Percentiles rank a stretch among this genome's conserved stretches.
These are phyloP conservation scores for Archaeoteleia sp. DNA, from an alignment of 2,888 invertebrate genomes.

Conservation along the genomic window DNA sequence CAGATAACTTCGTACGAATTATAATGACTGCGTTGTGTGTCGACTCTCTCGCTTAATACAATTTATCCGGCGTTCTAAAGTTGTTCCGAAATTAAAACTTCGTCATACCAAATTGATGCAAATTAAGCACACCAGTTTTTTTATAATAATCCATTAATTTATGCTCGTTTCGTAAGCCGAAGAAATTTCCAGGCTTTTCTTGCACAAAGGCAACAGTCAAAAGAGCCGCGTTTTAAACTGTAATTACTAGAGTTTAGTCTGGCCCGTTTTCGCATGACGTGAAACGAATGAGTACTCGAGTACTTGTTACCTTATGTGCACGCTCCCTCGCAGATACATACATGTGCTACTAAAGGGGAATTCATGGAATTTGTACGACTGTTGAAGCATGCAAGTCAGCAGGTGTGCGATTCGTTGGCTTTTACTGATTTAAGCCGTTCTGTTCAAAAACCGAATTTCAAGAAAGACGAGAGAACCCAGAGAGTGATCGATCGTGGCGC, in stretches of 20 bases:
- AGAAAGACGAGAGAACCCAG: conserved; percentile 1
- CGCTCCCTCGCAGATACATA: conserved; percentile 26
- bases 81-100: conserved; percentile 9
- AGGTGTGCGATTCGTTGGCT: conserved; percentile 34
- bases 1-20: no score
- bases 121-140: conserved; percentile 12
- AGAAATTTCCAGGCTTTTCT: conserved; percentile 20
- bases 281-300: conserved; percentile 35
- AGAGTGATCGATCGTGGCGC: conserved; percentile 11
- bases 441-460: conserved; percentile 9
- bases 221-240: conserved; percentile 44
- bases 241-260: conserved; percentile 45
- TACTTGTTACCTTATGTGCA: conserved; percentile 20
- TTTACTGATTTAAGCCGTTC: conserved; percentile 20
- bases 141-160: conserved; percentile 33
- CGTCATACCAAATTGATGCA: conserved; percentile 9
- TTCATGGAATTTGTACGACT: conserved; percentile 45
- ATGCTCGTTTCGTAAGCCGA: conserved; percentile 18
- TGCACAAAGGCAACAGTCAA: conserved; percentile 14
- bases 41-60: no score
- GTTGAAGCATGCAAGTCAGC: conserved; percentile 44
- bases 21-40: no score
- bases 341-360: conserved; percentile 36
- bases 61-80: background rate
- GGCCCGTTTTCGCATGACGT: conserved; percentile 33